phyloP scores from a whole-genome alignment of 2,113 vertebrate species.

The Amia ocellicauda region DNA sequence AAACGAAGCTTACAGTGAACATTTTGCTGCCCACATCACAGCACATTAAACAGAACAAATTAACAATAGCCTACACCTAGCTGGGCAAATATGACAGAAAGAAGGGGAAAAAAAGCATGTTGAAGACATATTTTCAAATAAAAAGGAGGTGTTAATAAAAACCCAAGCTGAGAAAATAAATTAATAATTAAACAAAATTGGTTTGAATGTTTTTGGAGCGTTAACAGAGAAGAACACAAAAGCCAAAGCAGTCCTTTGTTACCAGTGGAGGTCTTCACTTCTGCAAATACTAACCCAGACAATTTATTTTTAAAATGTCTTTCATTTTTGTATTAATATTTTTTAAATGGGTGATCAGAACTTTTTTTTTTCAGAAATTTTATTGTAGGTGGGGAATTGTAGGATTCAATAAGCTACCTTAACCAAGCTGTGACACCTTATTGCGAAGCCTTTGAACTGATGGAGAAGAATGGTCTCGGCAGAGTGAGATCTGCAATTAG shows the following conservation, averaged over 20 bases:
- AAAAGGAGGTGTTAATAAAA: no score
- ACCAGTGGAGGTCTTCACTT: conserved; percentile 19
- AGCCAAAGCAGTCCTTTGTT: conserved; percentile 1
- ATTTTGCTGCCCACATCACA: no score
- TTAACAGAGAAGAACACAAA: not conserved
- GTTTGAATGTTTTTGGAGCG: not conserved
- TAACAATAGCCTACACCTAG: no score
- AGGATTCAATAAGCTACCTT: conserved; percentile 53
- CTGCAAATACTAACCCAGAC: not conserved
- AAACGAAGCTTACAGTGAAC: no score
- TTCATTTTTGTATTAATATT: conserved; percentile 7
- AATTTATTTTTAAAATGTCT: not conserved
- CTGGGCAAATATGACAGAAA: no score
- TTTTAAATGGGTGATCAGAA: conserved; percentile 17
- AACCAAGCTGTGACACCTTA: conserved; percentile 62
- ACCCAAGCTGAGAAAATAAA: no score
- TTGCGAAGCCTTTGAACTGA: conserved; percentile 57
- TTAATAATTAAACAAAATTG: no score
- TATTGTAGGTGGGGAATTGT: conserved; percentile 35
- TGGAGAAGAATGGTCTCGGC: conserved; percentile 58
- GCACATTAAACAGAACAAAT: no score
- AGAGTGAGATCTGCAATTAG: conserved; percentile 57
- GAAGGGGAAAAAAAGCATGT: no score
- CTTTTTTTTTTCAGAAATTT: conserved; percentile 18
- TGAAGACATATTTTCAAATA: no score